Evolutionary conservation across 2,888 invertebrate species (phyloP), one percentile per base, ranked within the genome.

Genomic region (Orthonychiurus folsomi): DNA sequence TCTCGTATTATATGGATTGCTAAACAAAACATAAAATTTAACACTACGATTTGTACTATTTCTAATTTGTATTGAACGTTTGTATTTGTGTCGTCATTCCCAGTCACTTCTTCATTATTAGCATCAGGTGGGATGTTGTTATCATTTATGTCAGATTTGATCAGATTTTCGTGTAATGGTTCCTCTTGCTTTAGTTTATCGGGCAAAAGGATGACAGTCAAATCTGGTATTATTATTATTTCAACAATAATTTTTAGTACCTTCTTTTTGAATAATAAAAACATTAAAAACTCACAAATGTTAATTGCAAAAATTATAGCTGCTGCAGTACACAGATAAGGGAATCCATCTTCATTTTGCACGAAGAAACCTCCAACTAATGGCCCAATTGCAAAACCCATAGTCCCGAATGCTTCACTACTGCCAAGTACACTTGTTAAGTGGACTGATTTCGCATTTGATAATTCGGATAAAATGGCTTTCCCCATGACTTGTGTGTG

Each of bases 401-500:
- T 76, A 64, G 84, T 83, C 56, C 85, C 84, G 63, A 84, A 81
- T 1, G 86, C 84, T 69, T 83, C 83, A 75, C 85, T 83, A 73
- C 80, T 80, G 18, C 86, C 86, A 76, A 84, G 83, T 64, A 83
- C 82, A 56, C 77, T 77, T 1, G 83, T 79, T 23, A 52, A 52
- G 20, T 52, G 20, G 20, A 21, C 9, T 20, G 5, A 3, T 68
- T 84, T 84, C 58, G 81, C 78, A 58, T 80, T 73, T 54, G 78
- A 78, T 73, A 83, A 80, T 75, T 86, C 86, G 3, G 84, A 81
- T 52, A 86, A 80, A 73, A 85, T 78, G 15, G 86, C 84, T 74
- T 82, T 84, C 57, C 82, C 81, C 63, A 87, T 77, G 70, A 83
- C 82, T 76, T 86, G 87, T 20, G 85, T 86, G 76, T 87, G 87